phyloP scores from a whole-genome alignment of 2,888 invertebrate species.

The Silvanus unidentatus region DNA sequence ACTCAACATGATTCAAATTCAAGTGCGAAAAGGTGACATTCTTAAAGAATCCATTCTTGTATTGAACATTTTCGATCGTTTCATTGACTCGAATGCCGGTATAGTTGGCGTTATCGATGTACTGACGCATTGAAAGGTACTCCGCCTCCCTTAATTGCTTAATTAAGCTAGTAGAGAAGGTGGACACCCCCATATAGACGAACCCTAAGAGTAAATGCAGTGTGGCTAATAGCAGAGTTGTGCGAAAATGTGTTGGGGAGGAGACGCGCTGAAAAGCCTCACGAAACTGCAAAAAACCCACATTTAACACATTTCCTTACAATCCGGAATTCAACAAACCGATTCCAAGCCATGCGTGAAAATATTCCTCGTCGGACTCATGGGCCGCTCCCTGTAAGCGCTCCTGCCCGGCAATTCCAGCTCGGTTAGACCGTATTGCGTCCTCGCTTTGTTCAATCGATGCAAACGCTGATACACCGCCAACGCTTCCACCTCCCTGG shows the following conservation, averaged over 20 bases:
- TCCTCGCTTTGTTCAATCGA: slow-evolving; percentile 40
- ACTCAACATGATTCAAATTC: slow-evolving; percentile 65
- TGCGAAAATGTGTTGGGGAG: slow-evolving; percentile 56
- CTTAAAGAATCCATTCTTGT: slow-evolving; percentile 53
- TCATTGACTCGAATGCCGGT: slow-evolving; percentile 50
- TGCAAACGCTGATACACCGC: slow-evolving; percentile 62
- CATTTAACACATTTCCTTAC: neutral
- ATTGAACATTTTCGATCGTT: slow-evolving; percentile 61
- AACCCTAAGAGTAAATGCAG: slow-evolving; percentile 52
- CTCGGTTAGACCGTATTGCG: slow-evolving; percentile 59
- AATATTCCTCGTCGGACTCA: slow-evolving; percentile 36
- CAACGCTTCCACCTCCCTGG: slow-evolving; percentile 72
- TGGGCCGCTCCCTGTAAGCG: slow-evolving; percentile 40
- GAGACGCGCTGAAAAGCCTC: slow-evolving; percentile 64
- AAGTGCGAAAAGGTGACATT: slow-evolving; percentile 63
- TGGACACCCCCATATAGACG: slow-evolving; percentile 50
- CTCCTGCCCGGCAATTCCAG: slow-evolving; percentile 64
- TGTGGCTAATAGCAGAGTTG: slow-evolving; percentile 57
- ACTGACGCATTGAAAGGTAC: slow-evolving; percentile 33
- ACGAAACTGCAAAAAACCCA: slow-evolving; percentile 54
- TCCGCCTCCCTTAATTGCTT: slow-evolving; percentile 45
- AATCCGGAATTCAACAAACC: slow-evolving; percentile 23
- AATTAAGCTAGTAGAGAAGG: slow-evolving; percentile 51
- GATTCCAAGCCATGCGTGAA: slow-evolving; percentile 37
- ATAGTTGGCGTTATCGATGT: slow-evolving; percentile 31